Conservation (phyloP, 2,888 invertebrate genomes). For the Protonemura montana region DNA sequence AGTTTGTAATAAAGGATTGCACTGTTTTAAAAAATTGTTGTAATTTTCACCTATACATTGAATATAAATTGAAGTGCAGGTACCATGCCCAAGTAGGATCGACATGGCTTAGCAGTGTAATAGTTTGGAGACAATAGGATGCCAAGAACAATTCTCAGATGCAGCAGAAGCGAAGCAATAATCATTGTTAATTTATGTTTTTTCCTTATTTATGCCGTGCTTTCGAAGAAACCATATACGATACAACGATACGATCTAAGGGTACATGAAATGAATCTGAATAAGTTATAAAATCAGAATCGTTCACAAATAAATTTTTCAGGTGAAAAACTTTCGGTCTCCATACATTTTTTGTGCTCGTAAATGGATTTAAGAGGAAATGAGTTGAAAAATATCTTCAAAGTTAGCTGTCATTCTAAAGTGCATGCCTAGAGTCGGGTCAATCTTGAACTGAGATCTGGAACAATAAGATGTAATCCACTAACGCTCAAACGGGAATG, state of each 20-base stretch:
- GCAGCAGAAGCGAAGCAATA: background rate
- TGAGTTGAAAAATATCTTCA: background rate
- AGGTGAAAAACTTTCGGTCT: background rate
- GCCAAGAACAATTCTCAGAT: background rate
- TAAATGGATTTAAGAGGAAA: background rate
- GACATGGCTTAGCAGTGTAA: background rate
- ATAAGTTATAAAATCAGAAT: background rate
- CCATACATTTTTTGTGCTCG: background rate
- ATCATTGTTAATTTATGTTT: background rate
- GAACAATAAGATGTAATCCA: constrained; percentile 12
- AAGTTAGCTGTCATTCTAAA: background rate
- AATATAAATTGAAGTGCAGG: too few relatives aligned
- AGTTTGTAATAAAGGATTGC: background rate
- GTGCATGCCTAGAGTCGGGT: constrained; percentile 5
- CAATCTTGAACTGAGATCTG: constrained; percentile 4
- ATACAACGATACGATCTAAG: background rate
- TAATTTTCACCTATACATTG: too few relatives aligned
- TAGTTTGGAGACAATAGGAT: background rate
- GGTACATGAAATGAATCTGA: background rate
- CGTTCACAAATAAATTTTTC: background rate
- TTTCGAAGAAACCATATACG: background rate
- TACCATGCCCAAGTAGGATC: background rate
- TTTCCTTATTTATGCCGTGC: background rate
- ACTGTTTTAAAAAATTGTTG: too few relatives aligned
- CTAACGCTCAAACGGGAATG: background rate